These are phyloP conservation scores for Rhodophaea formosa DNA, from an alignment of 2,888 invertebrate species.

Conservation along the genomic window DNA sequence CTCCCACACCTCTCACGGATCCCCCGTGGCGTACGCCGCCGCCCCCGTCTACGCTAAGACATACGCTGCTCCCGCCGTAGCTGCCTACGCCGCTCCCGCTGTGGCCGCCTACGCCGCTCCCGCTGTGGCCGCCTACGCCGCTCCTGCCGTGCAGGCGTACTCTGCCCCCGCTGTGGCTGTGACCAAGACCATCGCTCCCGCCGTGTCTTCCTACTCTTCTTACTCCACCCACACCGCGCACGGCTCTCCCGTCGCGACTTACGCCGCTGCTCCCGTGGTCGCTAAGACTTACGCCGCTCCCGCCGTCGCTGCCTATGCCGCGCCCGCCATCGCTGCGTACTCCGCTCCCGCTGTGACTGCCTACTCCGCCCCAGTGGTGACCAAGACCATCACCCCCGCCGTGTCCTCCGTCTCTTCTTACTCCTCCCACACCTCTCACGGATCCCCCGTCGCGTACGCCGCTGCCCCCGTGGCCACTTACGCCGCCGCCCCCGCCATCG, in stretches of 20 bases:
- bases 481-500: conserved; percentile 26
- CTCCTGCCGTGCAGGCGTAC: conserved; percentile 46
- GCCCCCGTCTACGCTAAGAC: conserved; percentile 51
- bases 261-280: conserved; percentile 51
- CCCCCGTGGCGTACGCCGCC: conserved; percentile 33
- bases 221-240: conserved; percentile 53
- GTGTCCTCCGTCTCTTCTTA: conserved; percentile 33
- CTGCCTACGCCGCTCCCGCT: conserved; percentile 38
- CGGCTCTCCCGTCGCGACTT: conserved; percentile 51
- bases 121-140: conserved; percentile 31
- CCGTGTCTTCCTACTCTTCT: conserved; percentile 50
- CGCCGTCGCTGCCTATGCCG: conserved; percentile 55
- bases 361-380: conserved; percentile 35
- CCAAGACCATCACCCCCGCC: conserved; percentile 55
- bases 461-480: conserved; percentile 23
- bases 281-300: conserved; percentile 34
- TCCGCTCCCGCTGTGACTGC: conserved; percentile 38
- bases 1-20: conserved; percentile 34
- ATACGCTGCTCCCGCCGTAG: conserved; percentile 38
- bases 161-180: conserved; percentile 44
- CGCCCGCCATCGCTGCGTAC: conserved; percentile 36
- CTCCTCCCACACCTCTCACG: conserved; percentile 43
- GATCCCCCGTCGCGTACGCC: conserved; percentile 22
- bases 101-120: conserved; percentile 37
- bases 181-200: conserved; percentile 47